Base-by-base conservation (phyloP, 2,113 vertebrate genomes). In the Eublepharis macularius region DNA sequence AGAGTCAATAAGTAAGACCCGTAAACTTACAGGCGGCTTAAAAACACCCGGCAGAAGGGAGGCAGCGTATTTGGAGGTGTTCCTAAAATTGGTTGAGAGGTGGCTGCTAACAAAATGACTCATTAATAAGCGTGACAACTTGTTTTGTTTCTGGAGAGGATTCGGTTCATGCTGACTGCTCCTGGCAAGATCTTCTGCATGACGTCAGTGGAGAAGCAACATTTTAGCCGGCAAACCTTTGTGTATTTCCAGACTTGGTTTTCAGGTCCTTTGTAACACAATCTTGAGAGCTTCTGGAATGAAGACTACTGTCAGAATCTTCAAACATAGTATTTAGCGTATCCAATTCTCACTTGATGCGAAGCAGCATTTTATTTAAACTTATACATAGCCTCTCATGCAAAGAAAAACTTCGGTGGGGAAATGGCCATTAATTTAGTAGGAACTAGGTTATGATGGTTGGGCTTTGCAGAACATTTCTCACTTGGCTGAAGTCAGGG, bases 61-160 rank as follows among this genome's bases (percentile, higher is more conserved):
- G 49, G 69, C 69, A 43, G 26, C 8, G n/a, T 19, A 60, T 70
- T 85, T 80, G 68, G 77, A 80, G 68, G 21, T 63, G 77, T 86
- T 86, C 39, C 84, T 80, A 80, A 80, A 63, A 73, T 39, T 54
- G 47, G 54, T 32, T 57, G 68, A 60, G 19, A 70, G 39, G 68
- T 21, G 32, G 63, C 32, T 36, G 51, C 21, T 74, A 80, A 86
- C 41, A 80, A 70, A 7, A 43, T 63, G 43, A 73, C 51, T 80
- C 69, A 63, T 74, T 54, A 84, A 76, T 63, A 84, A 76, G 60
- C 39, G 32, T 66, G 72, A 72, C 36, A 60, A 70, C 29, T 45
- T 79, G 65, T 79, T 85, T 84, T 45, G 32, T 57, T 85, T 39
- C 66, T 79, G 66, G 66, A 60, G 41, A 68, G 45, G 63, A 66